Conservation (phyloP, 2,797 vertebrate genomes). For the Pseudocheirus occidentalis region DNA sequence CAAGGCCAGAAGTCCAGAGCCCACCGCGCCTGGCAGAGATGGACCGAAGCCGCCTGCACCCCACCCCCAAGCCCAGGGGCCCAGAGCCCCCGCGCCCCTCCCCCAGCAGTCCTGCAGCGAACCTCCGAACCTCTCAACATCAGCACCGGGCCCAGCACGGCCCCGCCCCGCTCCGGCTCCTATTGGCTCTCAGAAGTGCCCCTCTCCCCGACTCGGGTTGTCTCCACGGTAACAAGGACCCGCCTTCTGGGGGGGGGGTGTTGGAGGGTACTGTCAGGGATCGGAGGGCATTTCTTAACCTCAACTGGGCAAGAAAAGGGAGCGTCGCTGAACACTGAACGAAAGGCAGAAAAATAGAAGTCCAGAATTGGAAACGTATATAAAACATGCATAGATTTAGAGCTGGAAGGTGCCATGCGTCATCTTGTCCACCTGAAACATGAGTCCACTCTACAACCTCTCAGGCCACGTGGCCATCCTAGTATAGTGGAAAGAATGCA, state of each 20-base stretch:
- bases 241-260: slow-evolving; percentile 1
- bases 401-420: neutral
- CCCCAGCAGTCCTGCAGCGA: slow-evolving; percentile 22
- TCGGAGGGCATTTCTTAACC: slow-evolving; percentile 46
- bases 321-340: slow-evolving; percentile 7
- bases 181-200: slow-evolving; percentile 47
- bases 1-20: neutral
- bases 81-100: neutral
- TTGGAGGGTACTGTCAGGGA: slow-evolving; percentile 44
- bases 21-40: neutral
- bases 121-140: slow-evolving; percentile 51
- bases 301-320: slow-evolving; percentile 37
- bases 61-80: neutral
- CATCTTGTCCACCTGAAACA: neutral
- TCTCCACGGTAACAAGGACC: slow-evolving; percentile 67
- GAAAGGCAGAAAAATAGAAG: neutral
- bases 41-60: neutral
- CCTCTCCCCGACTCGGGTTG: neutral
- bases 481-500: neutral
- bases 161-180: slow-evolving; percentile 30
- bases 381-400: neutral
- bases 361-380: neutral
- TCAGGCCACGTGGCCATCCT: neutral
- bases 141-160: neutral
- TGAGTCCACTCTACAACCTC: neutral